phyloP scores from a whole-genome alignment of 2,888 invertebrate species.

The Lingula anatina region DNA sequence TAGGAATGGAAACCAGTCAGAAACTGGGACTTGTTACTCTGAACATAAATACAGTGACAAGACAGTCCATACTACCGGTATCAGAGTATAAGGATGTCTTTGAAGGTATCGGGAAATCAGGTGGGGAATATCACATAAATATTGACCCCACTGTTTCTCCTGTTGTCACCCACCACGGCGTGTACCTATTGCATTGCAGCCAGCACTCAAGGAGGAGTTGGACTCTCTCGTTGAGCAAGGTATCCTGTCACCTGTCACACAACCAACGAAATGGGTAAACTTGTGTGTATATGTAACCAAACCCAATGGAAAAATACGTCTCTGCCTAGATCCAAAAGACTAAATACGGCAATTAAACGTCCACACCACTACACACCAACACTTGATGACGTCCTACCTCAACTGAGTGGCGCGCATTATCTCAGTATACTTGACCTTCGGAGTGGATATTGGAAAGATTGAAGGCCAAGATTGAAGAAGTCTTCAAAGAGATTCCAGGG shows the following conservation, averaged over 20 bases:
- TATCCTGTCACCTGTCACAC: neutral
- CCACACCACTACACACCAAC: conserved; percentile 11
- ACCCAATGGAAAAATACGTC: conserved; percentile 1
- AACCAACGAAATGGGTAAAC: neutral
- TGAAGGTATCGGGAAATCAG: neutral
- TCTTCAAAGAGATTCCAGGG: neutral
- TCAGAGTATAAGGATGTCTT: neutral
- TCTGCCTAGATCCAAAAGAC: conserved; percentile 7
- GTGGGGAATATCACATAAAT: neutral
- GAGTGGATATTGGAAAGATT: neutral
- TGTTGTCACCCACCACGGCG: conserved; percentile 1
- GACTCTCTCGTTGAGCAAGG: neutral
- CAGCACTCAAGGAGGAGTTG: neutral
- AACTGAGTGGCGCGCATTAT: neutral
- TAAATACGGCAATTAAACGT: conserved; percentile 14
- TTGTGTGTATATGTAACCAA: conserved; percentile 1
- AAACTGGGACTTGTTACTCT: neutral
- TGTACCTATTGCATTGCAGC: neutral
- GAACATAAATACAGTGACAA: neutral
- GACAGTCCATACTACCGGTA: neutral
- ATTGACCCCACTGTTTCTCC: neutral
- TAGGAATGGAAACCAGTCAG: neutral
- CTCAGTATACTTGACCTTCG: neutral
- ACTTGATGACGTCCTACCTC: conserved; percentile 3
- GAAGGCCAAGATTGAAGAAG: neutral